Conservation (phyloP, 2,113 vertebrate genomes). For the Alces alces region DNA sequence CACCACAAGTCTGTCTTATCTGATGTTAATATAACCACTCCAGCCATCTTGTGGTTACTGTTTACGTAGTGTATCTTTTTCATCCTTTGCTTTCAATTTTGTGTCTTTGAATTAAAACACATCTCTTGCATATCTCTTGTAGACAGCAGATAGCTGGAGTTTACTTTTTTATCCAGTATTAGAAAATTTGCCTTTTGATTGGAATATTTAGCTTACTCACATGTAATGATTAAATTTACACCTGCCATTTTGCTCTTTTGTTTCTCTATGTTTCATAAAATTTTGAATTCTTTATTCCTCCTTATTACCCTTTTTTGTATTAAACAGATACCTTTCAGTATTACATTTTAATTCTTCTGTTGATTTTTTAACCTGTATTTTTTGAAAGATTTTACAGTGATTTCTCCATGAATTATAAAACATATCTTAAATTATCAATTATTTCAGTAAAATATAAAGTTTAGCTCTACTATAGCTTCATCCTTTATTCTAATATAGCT, state of each 20-base stretch:
- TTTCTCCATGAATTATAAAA: constrained; percentile 3
- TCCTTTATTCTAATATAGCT: background rate
- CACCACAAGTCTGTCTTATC: background rate
- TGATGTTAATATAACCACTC: background rate
- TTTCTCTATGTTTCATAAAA: background rate
- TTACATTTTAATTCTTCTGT: background rate
- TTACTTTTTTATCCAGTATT: background rate
- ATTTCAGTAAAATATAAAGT: background rate
- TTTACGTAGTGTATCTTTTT: background rate
- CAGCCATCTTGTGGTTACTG: background rate
- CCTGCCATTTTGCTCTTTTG: background rate
- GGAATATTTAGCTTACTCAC: background rate
- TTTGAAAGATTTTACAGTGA: background rate
- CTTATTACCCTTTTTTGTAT: background rate
- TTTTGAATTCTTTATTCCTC: background rate
- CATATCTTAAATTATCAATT: background rate
- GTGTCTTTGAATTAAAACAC: background rate
- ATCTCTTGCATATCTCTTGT: background rate
- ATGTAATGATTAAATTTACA: background rate
- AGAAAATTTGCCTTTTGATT: background rate
- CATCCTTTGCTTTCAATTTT: background rate
- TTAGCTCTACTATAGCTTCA: background rate
- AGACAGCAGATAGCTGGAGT: background rate
- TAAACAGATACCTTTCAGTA: background rate
- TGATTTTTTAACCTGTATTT: background rate